Evolutionary conservation across 2,888 invertebrate species (phyloP), one percentile per base, ranked within the genome.

Genomic region (Pandemis cinnamomeana): DNA sequence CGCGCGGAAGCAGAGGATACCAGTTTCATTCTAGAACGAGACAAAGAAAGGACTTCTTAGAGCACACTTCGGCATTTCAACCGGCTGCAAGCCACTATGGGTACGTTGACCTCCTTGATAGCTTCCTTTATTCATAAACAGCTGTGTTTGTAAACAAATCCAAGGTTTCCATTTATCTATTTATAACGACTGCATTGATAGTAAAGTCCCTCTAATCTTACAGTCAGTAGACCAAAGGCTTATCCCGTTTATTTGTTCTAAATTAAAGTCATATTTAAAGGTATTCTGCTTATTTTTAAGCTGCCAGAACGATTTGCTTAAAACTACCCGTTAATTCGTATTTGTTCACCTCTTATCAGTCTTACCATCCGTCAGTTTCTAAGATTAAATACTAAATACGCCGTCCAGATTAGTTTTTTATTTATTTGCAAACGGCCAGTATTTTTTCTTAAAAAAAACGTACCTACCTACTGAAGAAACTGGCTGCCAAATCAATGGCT

Each of bases 11-110:
- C 87, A 81, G 76, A 77, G 51, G 68, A 77, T 86, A 87, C 87
- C 92, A 94, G 93, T 93, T 91, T 86, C 80, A 78, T 84, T 91
- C 84, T 78, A 84, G 87, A 89, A 84, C 89, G 89, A 91, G 90
- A 90, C 89, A 90, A 87, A 89, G 78, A 82, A 82, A 82, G 81
- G 85, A 77, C 83, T 85, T 82, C 83, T 79, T 74, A 85, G 85
- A 84, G 84, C 80, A 83, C 84, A 83, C 80, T 77, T 71, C 71
- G 69, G 77, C 75, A 78, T 78, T 76, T 76, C 78, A 68, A 73
- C 79, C 87, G 89, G 88, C 89, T 82, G 77, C 80, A 80, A 82
- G 88, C 89, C 87, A 85, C 76, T 78, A 92, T 92, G 91, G 91
- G 92, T 92, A 91, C 80, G 92, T 92, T 81, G 69, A 82, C 77